Conservation (phyloP, 1,140 invertebrate genomes). For the Aphelinus atriplicis region DNA sequence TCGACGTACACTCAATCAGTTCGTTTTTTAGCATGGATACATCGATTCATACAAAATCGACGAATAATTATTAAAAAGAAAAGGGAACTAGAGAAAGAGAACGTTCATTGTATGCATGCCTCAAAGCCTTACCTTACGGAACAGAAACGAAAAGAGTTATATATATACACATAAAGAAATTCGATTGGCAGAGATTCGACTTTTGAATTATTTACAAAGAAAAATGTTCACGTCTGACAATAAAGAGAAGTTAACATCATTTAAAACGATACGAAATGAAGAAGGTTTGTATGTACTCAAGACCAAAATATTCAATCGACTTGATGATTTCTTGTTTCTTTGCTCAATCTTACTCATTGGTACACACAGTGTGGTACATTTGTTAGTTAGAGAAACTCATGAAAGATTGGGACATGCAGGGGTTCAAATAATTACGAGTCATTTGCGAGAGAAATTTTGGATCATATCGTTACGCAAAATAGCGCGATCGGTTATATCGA, state of each 20-base stretch:
- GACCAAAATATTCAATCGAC: conserved; percentile 42
- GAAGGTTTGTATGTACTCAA: conserved; percentile 45
- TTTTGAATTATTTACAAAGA: conserved; percentile 43
- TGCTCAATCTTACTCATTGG: conserved; percentile 43
- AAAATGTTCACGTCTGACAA: conserved; percentile 31
- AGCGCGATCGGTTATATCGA: conserved; percentile 43
- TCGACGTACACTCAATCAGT: conserved; percentile 45
- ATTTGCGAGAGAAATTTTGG: conserved; percentile 40
- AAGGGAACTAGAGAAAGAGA: neutral
- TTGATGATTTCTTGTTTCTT: conserved; percentile 39
- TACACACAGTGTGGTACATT: conserved; percentile 26
- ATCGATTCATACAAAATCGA: conserved; percentile 45
- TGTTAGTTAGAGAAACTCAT: conserved; percentile 44
- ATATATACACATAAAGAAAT: conserved; percentile 42
- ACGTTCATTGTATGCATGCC: too few relatives aligned
- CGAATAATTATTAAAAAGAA: conserved; percentile 1
- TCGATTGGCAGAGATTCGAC: conserved; percentile 40
- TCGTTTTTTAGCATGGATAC: conserved; percentile 46
- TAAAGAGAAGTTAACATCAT: conserved; percentile 34
- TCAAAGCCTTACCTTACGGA: too few relatives aligned
- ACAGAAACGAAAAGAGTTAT: too few relatives aligned
- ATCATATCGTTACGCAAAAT: conserved; percentile 39
- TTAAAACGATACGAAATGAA: conserved; percentile 39
- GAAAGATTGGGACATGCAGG: conserved; percentile 38
- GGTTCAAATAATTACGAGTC: conserved; percentile 34